Conservation (phyloP, 2,797 vertebrate genomes). For the Eupleurogrammus muticus region DNA sequence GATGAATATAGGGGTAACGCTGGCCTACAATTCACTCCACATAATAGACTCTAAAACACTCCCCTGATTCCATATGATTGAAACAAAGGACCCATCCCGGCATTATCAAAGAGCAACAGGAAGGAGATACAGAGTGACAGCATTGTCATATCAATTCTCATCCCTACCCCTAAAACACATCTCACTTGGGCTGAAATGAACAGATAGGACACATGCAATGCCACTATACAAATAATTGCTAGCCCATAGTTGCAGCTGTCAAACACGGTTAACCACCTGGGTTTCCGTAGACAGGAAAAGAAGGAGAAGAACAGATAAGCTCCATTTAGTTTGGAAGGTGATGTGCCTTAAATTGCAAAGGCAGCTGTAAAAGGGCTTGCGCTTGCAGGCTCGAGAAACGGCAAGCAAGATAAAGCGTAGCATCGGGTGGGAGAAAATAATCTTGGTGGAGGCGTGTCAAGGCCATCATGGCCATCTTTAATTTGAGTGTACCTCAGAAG, state of each 20-base stretch:
- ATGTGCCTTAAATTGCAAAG: slow-evolving; percentile 63
- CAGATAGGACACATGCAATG: slow-evolving; percentile 50
- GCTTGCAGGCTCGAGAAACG: slow-evolving; percentile 43
- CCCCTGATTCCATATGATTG: slow-evolving; percentile 11
- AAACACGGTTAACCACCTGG: slow-evolving; percentile 71
- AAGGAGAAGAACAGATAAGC: slow-evolving; percentile 56
- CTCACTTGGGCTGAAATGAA: slow-evolving; percentile 59
- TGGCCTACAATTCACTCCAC: slow-evolving; percentile 19
- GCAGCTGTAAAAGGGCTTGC: slow-evolving; percentile 64
- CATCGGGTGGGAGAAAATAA: slow-evolving; percentile 50
- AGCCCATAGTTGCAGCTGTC: slow-evolving; percentile 73
- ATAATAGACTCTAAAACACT: slow-evolving; percentile 40
- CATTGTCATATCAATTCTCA: slow-evolving; percentile 61
- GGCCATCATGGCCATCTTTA: slow-evolving; percentile 57
- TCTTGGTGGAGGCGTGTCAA: slow-evolving; percentile 55
- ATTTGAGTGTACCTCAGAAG: slow-evolving; percentile 33
- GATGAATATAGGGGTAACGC: no score
- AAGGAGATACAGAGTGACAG: slow-evolving; percentile 55
- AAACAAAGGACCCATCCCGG: slow-evolving; percentile 25
- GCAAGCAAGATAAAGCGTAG: slow-evolving; percentile 64
- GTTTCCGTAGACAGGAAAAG: slow-evolving; percentile 47
- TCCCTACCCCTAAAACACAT: slow-evolving; percentile 53
- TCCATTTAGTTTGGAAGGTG: slow-evolving; percentile 60
- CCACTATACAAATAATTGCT: slow-evolving; percentile 74
- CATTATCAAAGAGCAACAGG: slow-evolving; percentile 46